phyloP scores from a whole-genome alignment of 2,797 vertebrate species.

The Macropus fuliginosus region DNA sequence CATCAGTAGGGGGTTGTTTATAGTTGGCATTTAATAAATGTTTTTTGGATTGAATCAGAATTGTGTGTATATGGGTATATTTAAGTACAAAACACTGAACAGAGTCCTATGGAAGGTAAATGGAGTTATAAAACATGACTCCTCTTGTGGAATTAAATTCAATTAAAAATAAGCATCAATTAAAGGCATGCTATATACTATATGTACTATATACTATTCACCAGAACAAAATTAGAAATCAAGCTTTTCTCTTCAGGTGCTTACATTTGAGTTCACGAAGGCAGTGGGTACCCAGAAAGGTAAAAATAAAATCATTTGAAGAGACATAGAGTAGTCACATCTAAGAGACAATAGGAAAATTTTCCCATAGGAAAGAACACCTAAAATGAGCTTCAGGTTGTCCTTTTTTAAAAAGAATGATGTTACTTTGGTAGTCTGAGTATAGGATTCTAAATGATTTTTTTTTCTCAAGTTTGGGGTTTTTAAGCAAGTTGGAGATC shows the following conservation, averaged over 20 bases:
- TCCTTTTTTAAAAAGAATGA: slow-evolving; percentile 46
- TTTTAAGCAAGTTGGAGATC: slow-evolving; percentile 64
- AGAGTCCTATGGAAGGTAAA: background rate
- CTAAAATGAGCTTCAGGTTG: background rate
- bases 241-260: background rate
- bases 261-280: background rate
- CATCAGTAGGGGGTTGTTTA: background rate
- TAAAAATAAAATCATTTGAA: background rate
- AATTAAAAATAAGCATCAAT: background rate
- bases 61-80: background rate
- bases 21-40: background rate
- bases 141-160: background rate
- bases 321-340: background rate
- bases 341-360: background rate
- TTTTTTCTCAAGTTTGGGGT: slow-evolving; percentile 48
- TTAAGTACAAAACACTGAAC: background rate
- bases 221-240: background rate
- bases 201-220: background rate
- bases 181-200: background rate
- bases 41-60: background rate
- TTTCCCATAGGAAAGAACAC: background rate
- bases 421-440: slow-evolving; percentile 69
- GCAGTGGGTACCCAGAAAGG: background rate
- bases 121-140: background rate
- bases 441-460: slow-evolving; percentile 35